phyloP scores from a whole-genome alignment of 2,888 invertebrate genomes.

The Microplitis deprimator region DNA sequence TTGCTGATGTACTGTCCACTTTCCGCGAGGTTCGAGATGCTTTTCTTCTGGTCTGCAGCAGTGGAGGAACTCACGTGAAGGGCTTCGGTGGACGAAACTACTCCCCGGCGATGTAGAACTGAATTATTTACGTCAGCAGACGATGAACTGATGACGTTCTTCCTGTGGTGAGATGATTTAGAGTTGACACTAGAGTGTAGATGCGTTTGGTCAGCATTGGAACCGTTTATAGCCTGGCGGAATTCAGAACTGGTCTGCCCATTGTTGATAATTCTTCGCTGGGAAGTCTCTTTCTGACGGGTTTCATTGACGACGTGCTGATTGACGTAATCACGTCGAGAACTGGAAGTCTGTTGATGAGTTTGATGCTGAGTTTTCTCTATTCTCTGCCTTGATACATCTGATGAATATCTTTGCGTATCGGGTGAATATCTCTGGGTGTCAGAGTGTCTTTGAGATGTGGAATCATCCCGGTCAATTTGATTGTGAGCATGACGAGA shows the following conservation, averaged over 20 bases:
- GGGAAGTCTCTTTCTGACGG: constrained; percentile 10
- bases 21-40: constrained; percentile 84
- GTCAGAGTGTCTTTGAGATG: not conserved
- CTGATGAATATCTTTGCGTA: constrained; percentile 15
- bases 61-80: constrained; percentile 80
- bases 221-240: constrained; percentile 71
- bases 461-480: constrained; percentile 42
- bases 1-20: constrained; percentile 80
- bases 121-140: constrained; percentile 83
- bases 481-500: constrained; percentile 42
- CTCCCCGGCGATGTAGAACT: constrained; percentile 83
- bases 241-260: constrained; percentile 74
- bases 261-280: constrained; percentile 68
- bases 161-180: constrained; percentile 77
- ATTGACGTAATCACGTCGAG: constrained; percentile 61
- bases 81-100: constrained; percentile 80
- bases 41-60: constrained; percentile 85
- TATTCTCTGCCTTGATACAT: constrained; percentile 44
- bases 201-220: constrained; percentile 43
- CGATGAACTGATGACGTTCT: constrained; percentile 80
- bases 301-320: constrained; percentile 54
- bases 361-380: constrained; percentile 50
- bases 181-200: constrained; percentile 51
- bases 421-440: not conserved
- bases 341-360: constrained; percentile 48